phyloP scores from a whole-genome alignment of 2,888 invertebrate species.

The Sesia bembeciformis region DNA sequence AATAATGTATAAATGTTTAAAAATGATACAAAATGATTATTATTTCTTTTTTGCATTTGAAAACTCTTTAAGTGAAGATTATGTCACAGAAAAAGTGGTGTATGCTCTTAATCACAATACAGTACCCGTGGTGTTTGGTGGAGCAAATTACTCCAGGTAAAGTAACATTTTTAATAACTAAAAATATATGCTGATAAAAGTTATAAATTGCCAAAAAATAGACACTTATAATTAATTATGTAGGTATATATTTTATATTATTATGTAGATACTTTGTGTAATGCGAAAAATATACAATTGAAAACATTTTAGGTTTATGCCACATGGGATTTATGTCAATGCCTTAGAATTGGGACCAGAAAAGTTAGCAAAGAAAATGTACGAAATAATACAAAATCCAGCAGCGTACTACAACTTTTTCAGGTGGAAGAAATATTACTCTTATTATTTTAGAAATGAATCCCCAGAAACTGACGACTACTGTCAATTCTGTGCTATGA shows the following conservation, averaged over 20 bases:
- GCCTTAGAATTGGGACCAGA: constrained; percentile 28
- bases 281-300: not conserved
- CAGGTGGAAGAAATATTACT: constrained; percentile 42
- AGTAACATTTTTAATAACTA: not conserved
- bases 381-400: constrained; percentile 24
- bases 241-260: too few relatives aligned
- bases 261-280: too few relatives aligned
- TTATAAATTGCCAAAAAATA: not conserved
- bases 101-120: constrained; percentile 71
- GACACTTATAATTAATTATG: not conserved
- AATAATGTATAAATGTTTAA: constrained; percentile 30
- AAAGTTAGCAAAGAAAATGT: constrained; percentile 31
- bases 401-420: constrained; percentile 34
- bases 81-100: constrained; percentile 50
- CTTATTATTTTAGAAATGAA: constrained; percentile 25
- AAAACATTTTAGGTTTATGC: constrained; percentile 36
- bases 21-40: constrained; percentile 31
- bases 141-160: constrained; percentile 74
- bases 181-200: too few relatives aligned
- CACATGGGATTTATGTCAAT: constrained; percentile 39
- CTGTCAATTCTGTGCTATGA: constrained; percentile 38
- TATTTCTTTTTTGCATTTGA: constrained; percentile 56
- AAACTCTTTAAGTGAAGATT: constrained; percentile 49
- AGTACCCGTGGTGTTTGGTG: constrained; percentile 80
- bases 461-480: constrained; percentile 36